Percentiles rank a stretch among this genome's conserved stretches.
Evolutionary conservation across 2,888 invertebrate species (phyloP).

Genomic region (Thecophora atra): DNA sequence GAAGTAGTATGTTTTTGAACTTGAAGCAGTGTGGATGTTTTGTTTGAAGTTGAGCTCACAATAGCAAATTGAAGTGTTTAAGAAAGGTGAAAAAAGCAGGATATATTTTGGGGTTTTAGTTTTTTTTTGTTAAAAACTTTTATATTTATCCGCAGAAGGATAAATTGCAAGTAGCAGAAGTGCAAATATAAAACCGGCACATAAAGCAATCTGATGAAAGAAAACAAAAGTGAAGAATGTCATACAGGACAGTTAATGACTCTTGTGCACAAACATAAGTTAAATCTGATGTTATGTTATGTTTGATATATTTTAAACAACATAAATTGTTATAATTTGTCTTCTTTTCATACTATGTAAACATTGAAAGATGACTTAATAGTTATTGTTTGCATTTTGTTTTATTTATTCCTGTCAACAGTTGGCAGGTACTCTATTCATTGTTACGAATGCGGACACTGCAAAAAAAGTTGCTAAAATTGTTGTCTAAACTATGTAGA

Average conservation of each 20-base stretch:
- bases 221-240: not conserved
- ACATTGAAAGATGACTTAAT: not conserved
- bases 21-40: not conserved
- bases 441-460: not conserved
- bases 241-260: not conserved
- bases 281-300: too few species aligned
- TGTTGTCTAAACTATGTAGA: slow-evolving; percentile 10
- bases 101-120: not conserved
- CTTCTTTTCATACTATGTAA: too few species aligned
- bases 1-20: slow-evolving; percentile 27
- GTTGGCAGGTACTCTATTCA: slow-evolving; percentile 7
- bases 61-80: not conserved
- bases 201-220: not conserved
- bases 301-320: too few species aligned
- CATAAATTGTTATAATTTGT: not conserved
- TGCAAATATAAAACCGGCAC: not conserved
- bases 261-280: not conserved
- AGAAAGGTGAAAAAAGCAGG: slow-evolving; percentile 1
- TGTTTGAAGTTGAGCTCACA: not conserved
- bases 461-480: too few species aligned
- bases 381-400: not conserved
- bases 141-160: not conserved
- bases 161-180: not conserved
- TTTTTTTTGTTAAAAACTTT: not conserved
- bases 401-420: slow-evolving; percentile 25